Percentiles rank a stretch among this genome's conserved stretches.
Evolutionary conservation across 2,888 invertebrate genomes (phyloP).

Genomic region (Cephus sareptanus): DNA sequence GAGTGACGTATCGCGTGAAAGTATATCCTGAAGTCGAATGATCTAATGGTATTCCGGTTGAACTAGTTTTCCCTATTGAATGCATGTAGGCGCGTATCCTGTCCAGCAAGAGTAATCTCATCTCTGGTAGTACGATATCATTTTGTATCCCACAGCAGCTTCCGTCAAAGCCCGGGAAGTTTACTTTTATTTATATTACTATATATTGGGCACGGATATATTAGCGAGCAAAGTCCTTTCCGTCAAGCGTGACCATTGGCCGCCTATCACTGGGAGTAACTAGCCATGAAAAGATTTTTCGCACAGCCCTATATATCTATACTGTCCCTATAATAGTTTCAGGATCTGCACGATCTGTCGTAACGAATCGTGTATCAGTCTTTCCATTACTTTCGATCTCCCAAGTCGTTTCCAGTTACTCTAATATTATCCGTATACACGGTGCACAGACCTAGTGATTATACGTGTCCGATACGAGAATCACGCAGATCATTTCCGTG

Average conservation of each 20-base stretch:
- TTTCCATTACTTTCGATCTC: background rate
- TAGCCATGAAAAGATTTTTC: slow-evolving; percentile 8
- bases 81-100: background rate
- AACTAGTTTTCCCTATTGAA: background rate
- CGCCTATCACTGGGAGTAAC: slow-evolving; percentile 47
- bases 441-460: too few species aligned
- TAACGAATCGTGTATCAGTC: slow-evolving; percentile 32
- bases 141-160: background rate
- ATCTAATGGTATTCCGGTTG: background rate
- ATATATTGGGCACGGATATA: background rate
- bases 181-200: background rate
- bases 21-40: slow-evolving; percentile 6
- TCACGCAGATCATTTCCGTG: too few species aligned
- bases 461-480: background rate
- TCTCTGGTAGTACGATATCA: background rate
- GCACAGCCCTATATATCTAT: slow-evolving; percentile 27
- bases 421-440: background rate
- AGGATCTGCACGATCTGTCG: slow-evolving; percentile 44
- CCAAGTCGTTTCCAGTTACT: background rate
- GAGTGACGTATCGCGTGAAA: slow-evolving; percentile 1
- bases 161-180: background rate
- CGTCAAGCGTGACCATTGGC: slow-evolving; percentile 58
- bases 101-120: background rate
- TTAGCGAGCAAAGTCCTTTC: slow-evolving; percentile 22
- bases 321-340: slow-evolving; percentile 19